Base-by-base conservation (phyloP, 35 echinoderm and acorn worm genomes). In the Acanthaster planci region DNA sequence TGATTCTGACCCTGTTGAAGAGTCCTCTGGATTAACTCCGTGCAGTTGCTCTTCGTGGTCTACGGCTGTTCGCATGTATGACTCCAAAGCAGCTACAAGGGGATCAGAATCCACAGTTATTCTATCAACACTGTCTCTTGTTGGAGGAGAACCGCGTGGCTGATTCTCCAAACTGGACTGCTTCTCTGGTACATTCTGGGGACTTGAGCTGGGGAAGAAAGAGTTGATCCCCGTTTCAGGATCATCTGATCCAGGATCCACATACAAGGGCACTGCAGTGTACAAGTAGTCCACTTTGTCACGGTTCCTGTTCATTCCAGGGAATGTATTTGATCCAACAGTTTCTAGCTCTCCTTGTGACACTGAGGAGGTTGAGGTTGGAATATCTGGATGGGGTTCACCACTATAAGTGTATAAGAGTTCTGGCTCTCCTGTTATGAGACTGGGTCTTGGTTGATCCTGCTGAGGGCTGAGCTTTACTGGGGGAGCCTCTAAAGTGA, bases 381-480 rank as follows among this genome's bases (percentile, higher is more conserved):
- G 26, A 34, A 26, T n/a, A 59, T 26, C 27, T 30, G 34, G 64
- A 72, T 27, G 26, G 23, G 4, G 64, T 15, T 29, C 34, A 26
- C 64, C 34, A 26, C 34, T 26, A 34, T 72, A 72, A 14, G 64
- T 31, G 64, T 72, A 72, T 10, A 26, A 34, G 16, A n/a, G 54
- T 72, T 72, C 64, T 5, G 64, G 34, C 26, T 72, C 64, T 31
- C 64, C 64, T 19, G 26, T 72, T 0, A 72, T 35, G 30, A 27
- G 56, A 22, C 17, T 81, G 10, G 40, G 29, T 30, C 35, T 21
- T 15, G 51, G 30, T n/a, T 87, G 39, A 23, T 92, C 90, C 50
- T 92, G 90, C 17, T 84, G 80, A 26, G 84, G 84, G n/a, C 83
- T 34, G 15, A 92, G 64, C 55, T 81, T 92, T 17, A 86, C 90